Conservation (phyloP, 1,140 invertebrate species). For the Helicoverpa armigera region DNA sequence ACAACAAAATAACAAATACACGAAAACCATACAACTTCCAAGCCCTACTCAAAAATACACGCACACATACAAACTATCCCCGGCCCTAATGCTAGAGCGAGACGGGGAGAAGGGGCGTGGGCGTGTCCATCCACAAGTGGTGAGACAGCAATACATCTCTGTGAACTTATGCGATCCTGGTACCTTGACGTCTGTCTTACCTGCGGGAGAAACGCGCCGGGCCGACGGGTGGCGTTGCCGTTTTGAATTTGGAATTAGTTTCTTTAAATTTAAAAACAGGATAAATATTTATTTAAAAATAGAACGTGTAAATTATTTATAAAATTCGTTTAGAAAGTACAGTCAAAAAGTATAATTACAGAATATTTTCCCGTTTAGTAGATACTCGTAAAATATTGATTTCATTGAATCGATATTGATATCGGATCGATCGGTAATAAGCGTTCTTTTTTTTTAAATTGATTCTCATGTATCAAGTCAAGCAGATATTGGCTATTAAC, state of each 20-base stretch:
- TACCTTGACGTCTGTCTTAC: constrained; percentile 72
- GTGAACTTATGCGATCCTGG: constrained; percentile 67
- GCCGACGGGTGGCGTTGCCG: constrained; percentile 34
- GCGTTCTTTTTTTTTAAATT: too few species aligned
- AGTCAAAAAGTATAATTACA: too few species aligned
- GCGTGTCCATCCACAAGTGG: constrained; percentile 55
- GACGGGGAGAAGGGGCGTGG: constrained; percentile 50
- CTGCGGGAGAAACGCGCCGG: constrained; percentile 56
- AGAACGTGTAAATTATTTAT: too few species aligned
- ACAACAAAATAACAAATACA: background rate
- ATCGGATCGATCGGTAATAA: too few species aligned
- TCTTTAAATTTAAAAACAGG: background rate
- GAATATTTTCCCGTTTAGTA: too few species aligned
- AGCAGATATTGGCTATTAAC: too few species aligned
- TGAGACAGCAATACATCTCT: constrained; percentile 46
- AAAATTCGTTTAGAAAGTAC: too few species aligned
- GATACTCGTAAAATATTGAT: too few species aligned
- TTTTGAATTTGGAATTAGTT: constrained; percentile 11
- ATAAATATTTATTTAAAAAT: background rate
- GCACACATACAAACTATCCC: constrained; percentile 9
- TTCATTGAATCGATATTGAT: too few species aligned
- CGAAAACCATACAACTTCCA: background rate
- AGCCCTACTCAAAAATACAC: constrained; percentile 28
- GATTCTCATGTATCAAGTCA: too few species aligned
- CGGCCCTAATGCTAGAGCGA: constrained; percentile 31